Conservation (phyloP, 2,888 invertebrate species). For the Empis stercorea region DNA sequence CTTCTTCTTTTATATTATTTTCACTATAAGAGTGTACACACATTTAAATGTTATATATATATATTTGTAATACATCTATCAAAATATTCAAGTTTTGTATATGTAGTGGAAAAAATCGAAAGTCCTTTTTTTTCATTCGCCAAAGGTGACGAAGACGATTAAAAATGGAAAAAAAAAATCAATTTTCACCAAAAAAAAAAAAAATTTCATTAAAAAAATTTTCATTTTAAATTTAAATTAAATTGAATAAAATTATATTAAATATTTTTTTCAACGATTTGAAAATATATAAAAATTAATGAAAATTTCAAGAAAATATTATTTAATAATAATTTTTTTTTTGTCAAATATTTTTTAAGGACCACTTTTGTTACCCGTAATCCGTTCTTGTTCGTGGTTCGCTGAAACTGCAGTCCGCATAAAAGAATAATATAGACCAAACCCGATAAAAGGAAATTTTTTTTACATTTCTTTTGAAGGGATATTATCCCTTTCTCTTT, state of each 20-base stretch:
- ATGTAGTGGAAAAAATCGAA: slow-evolving; percentile 16
- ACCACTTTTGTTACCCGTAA: slow-evolving; percentile 28
- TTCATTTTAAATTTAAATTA: slow-evolving; percentile 14
- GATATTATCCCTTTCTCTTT: too few species aligned
- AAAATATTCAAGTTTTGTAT: slow-evolving; percentile 21
- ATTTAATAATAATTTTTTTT: not conserved
- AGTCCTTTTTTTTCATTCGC: slow-evolving; percentile 12
- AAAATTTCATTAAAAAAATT: too few species aligned
- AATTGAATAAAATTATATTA: slow-evolving; percentile 22
- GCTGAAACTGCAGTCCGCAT: slow-evolving; percentile 36
- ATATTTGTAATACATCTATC: slow-evolving; percentile 4
- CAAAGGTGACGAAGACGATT: slow-evolving; percentile 1
- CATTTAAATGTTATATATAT: not conserved
- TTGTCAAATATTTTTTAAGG: not conserved
- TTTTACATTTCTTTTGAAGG: too few species aligned
- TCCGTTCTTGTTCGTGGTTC: slow-evolving; percentile 38
- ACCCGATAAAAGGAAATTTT: not conserved
- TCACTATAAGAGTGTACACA: slow-evolving; percentile 7
- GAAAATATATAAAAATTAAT: not conserved
- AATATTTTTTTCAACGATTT: not conserved
- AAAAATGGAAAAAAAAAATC: not conserved
- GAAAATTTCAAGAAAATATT: not conserved
- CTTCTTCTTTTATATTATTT: not conserved
- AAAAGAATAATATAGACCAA: not conserved
- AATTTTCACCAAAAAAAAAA: too few species aligned